Evolutionary conservation across 2,113 vertebrate species (phyloP).

Genomic region (Edolisoma coerulescens): DNA sequence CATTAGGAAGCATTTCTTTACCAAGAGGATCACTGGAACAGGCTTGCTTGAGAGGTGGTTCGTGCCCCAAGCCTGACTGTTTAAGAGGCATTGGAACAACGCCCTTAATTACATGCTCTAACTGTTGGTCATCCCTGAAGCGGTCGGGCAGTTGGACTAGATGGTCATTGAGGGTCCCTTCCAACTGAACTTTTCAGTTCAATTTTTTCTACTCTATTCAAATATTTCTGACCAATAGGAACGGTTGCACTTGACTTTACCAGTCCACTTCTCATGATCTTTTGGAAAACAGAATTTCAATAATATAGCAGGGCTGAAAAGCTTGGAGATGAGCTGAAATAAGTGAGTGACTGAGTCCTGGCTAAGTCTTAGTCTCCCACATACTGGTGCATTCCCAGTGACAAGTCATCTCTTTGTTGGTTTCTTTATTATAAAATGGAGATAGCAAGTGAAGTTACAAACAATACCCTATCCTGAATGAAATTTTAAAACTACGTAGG

Average conservation of each 20-base stretch:
- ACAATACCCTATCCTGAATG: not conserved
- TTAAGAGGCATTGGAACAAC: not conserved
- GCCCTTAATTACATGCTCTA: not conserved
- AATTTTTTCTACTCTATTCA: not conserved
- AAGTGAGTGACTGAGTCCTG: not conserved
- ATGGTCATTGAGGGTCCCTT: not conserved
- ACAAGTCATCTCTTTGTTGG: not conserved
- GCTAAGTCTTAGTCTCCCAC: not conserved
- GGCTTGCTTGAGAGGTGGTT: not conserved
- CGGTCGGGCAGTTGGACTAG: accelerated
- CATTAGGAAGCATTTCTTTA: not conserved
- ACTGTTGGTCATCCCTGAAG: not conserved
- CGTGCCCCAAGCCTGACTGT: not conserved
- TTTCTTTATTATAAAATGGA: not conserved
- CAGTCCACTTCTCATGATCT: not conserved
- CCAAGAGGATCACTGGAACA: not conserved
- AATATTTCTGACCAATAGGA: not conserved
- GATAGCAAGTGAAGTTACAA: not conserved
- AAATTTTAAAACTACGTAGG: not conserved
- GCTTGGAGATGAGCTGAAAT: not conserved
- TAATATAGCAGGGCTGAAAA: not conserved
- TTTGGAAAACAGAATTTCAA: not conserved
- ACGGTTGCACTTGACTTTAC: not conserved
- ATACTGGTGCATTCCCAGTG: not conserved
- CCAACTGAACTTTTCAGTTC: not conserved